Evolutionary conservation across 1,140 invertebrate genomes (phyloP), one percentile per base, ranked within the genome.

Genomic region (Cherax destructor): DNA sequence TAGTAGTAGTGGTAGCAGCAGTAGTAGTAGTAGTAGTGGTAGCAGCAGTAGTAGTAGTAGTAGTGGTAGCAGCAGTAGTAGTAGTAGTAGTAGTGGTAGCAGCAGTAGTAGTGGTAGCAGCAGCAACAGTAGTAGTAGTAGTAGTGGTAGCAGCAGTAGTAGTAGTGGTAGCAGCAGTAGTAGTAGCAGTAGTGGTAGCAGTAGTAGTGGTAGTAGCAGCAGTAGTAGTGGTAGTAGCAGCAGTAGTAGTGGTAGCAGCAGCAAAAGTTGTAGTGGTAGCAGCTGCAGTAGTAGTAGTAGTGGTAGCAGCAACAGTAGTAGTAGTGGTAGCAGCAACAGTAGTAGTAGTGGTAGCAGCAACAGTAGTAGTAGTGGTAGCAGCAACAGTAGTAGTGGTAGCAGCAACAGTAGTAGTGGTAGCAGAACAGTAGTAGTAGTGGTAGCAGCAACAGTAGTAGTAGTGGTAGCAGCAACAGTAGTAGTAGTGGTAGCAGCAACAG

Each of bases 171-270:
- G 65, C 47, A n/a, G 4, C 47, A n/a, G 74, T 24, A 77, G 74
- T 77, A 77, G 74, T 77, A 77, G 74, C 47, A 77, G 18, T 77
- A 77, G 74, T 77, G 13, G 74, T 77, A 77, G 4, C 47, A 77
- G 74, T 21, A 77, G 74, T 77, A 76, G 72, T 76, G 41, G 72
- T 76, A 76, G 72, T 76, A 76, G 72, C 41, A 76, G 72, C 41
- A 76, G 72, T 30, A 76, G 72, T 76, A 76, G 18, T 76, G 41
- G 6, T 76, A 76, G 18, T 76, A 5, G 72, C 41, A 18, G 72
- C 41, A 18, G 72, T 76, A n/a, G 65, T n/a, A n/a, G n/a, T n/a
- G n/a, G n/a, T n/a, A n/a, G n/a, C n/a, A n/a, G n/a, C n/a, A n/a
- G n/a, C n/a, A n/a, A n/a, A n/a, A n/a, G n/a, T n/a, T n/a, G n/a